These are phyloP conservation scores for Biston betularia DNA, from an alignment of 2,888 invertebrate species.

Conservation along the genomic window DNA sequence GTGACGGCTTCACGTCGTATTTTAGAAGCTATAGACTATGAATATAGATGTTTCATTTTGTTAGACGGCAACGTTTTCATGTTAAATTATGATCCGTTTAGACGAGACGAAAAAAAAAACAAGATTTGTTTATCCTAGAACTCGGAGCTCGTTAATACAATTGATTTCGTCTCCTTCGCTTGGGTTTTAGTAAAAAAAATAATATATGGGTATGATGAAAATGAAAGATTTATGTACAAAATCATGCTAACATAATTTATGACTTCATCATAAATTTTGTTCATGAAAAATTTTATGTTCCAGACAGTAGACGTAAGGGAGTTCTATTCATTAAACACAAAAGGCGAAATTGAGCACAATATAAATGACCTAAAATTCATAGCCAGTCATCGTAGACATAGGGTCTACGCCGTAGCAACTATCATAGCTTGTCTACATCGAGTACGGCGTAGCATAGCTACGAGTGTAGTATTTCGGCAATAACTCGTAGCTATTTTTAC, in stretches of 20 bases:
- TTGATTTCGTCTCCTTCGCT: slow-evolving; percentile 14
- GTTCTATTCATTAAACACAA: slow-evolving; percentile 22
- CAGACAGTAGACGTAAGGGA: slow-evolving; percentile 11
- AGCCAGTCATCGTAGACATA: slow-evolving; percentile 35
- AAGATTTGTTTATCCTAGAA: slow-evolving; percentile 40
- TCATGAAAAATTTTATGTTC: slow-evolving; percentile 13
- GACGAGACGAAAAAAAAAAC: slow-evolving; percentile 51
- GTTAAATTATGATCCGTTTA: slow-evolving; percentile 60
- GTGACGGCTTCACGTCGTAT: slow-evolving; percentile 52
- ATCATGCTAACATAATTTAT: slow-evolving; percentile 35
- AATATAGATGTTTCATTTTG: slow-evolving; percentile 67
- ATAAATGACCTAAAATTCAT: slow-evolving; percentile 30
- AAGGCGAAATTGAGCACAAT: slow-evolving; percentile 23
- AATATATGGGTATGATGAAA: background rate
- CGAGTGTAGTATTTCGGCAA: slow-evolving; percentile 42
- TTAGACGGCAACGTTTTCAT: slow-evolving; percentile 53
- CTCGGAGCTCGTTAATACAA: slow-evolving; percentile 46
- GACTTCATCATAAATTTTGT: slow-evolving; percentile 32
- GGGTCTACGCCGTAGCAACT: slow-evolving; percentile 27
- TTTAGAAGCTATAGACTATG: slow-evolving; percentile 57
- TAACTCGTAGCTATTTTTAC: slow-evolving; percentile 52
- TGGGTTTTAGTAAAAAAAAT: slow-evolving; percentile 22
- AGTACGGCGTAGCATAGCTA: slow-evolving; percentile 41
- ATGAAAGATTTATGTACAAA: slow-evolving; percentile 29
- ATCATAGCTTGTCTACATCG: slow-evolving; percentile 18